Base-by-base conservation (phyloP, 2,113 vertebrate genomes). In the Pomatorhinus ruficollis region DNA sequence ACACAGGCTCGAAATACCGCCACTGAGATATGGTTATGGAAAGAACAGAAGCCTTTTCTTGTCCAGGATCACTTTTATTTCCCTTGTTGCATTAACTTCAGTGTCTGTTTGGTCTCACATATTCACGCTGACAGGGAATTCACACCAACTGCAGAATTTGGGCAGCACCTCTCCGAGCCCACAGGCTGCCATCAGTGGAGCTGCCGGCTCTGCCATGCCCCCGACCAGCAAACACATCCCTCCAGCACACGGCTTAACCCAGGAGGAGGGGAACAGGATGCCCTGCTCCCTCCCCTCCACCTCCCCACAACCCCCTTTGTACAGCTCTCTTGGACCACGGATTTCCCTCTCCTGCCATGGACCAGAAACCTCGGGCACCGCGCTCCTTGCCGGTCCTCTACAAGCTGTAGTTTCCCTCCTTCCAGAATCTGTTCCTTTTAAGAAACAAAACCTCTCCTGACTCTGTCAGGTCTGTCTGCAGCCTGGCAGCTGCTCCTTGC, bases 11-110 rank as follows among this genome's bases (percentile, higher is more conserved):
- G 1, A 68, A 82, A 81, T 22, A 75, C 53, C 54, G 1, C 52
- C 40, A 15, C 72, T 49, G 84, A 83, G 93, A 63, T 50, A 57
- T 0, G 2, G 9, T 87, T 87, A 97, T 1, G 42, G 97, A 97
- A 97, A 85, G 90, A 97, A 93, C 95, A 96, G 94, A 95, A 97
- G 85, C 81, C 72, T 92, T 93, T 97, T 97, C 95, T 97, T 94
- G 85, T 98, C 97, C 97, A 98, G 98, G 97, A 98, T 94, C 97
- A 83, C 91, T 98, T 98, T 98, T 98, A 96, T 97, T 98, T 96
- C 96, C 95, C 94, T 97, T 87, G 95, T 95, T 97, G 93, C 91
- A 79, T 97, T 95, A 97, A 96, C 95, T 95, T 97, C 97, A 87
- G 88, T 83, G 76, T 97, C 97, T 97, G 85, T 97, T 94, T 90